These are phyloP conservation scores for Cheilinus undulatus DNA, from an alignment of 2,113 vertebrate species.

Conservation along the genomic window DNA sequence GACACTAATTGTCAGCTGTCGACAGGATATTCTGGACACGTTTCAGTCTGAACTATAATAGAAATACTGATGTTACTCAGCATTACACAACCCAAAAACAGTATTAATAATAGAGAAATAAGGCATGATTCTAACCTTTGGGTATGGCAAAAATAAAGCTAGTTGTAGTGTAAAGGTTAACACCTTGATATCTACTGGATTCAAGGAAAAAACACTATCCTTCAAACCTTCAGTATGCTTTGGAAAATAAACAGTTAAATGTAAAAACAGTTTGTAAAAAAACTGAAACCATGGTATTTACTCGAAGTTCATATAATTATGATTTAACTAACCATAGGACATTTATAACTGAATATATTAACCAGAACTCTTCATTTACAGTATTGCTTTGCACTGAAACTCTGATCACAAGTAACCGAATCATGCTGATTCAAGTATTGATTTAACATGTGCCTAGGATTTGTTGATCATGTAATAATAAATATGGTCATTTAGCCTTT, in stretches of 20 bases:
- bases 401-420: neutral
- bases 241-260: neutral
- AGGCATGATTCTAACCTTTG: too few species aligned
- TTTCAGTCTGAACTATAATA: neutral
- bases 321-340: neutral
- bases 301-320: neutral
- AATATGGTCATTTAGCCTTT: neutral
- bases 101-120: too few species aligned
- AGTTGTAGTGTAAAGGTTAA: too few species aligned
- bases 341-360: too few species aligned
- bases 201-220: neutral
- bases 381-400: too few species aligned
- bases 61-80: neutral
- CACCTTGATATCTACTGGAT: too few species aligned
- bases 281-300: neutral
- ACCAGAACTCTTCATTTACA: too few species aligned
- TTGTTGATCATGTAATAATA: neutral
- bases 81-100: neutral
- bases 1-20: neutral
- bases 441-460: constrained; percentile 7
- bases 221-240: neutral
- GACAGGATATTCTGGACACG: neutral
- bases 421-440: neutral
- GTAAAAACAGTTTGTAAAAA: neutral
- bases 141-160: too few species aligned